A percentile compares a stretch with the other conserved stretches of the same genome.
These are phyloP conservation scores for Ophiodon elongatus DNA, from an alignment of 2,113 vertebrate genomes.

Conservation along the genomic window DNA sequence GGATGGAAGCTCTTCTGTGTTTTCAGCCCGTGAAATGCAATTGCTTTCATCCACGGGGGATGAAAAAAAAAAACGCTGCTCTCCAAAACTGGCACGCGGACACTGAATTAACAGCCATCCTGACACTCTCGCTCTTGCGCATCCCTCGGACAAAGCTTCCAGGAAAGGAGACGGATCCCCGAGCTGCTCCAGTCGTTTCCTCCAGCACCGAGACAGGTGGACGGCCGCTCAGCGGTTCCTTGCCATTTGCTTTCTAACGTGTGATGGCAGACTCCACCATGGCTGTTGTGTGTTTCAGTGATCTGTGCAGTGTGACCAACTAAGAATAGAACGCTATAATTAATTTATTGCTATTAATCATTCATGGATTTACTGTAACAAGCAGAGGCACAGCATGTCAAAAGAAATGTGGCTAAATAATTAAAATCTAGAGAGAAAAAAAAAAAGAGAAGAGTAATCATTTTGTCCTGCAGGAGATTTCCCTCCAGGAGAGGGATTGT, in stretches of 20 bases:
- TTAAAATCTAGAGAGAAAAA: slow-evolving; percentile 30
- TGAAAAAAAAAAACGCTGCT: slow-evolving; percentile 44
- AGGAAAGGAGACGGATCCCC: not conserved
- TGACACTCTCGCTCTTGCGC: slow-evolving; percentile 10
- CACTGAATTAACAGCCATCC: slow-evolving; percentile 46
- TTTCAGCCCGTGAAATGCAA: slow-evolving; percentile 71
- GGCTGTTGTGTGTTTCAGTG: slow-evolving; percentile 8
- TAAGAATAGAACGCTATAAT: slow-evolving; percentile 67
- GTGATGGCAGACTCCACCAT: not conserved
- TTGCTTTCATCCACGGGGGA: slow-evolving; percentile 70
- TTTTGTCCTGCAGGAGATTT: slow-evolving; percentile 27
- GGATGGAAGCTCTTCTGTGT: slow-evolving; percentile 64
- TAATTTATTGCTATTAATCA: slow-evolving; percentile 71
- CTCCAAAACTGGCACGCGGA: slow-evolving; percentile 37
- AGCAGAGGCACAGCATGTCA: slow-evolving; percentile 59
- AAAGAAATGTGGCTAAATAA: slow-evolving; percentile 75
- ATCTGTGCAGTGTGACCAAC: slow-evolving; percentile 46
- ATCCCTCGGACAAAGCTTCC: slow-evolving; percentile 24
- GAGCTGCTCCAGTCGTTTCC: not conserved
- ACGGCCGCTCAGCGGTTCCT: not conserved
- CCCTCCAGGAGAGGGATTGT: not conserved
- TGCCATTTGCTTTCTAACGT: not conserved
- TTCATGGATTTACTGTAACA: slow-evolving; percentile 72
- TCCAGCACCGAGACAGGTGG: not conserved
- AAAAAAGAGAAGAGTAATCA: not conserved